Conservation (phyloP, 2,888 invertebrate genomes). For the Sinelater perroti region DNA sequence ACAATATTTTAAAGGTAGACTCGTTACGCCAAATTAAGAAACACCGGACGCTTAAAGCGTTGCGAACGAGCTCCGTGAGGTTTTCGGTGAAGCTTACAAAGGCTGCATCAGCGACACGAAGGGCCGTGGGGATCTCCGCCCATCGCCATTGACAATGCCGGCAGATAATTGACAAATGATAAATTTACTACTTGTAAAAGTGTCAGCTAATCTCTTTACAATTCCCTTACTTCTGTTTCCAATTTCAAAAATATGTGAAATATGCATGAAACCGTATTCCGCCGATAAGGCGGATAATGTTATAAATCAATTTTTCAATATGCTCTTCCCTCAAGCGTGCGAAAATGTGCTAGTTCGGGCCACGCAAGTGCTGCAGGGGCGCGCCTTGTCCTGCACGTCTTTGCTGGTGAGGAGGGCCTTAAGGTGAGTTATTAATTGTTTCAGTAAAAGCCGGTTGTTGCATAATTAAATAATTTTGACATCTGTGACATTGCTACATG, state of each 20-base stretch:
- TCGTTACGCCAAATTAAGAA: no score
- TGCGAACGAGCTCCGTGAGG: neutral
- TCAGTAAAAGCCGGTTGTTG: no score
- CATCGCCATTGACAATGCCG: constrained; percentile 31
- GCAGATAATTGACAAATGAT: constrained; percentile 42
- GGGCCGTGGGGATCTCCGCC: constrained; percentile 35
- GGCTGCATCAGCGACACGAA: constrained; percentile 30
- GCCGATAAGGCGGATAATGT: constrained; percentile 42
- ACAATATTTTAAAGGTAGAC: no score
- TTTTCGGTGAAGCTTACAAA: constrained; percentile 12
- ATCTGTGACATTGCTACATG: no score
- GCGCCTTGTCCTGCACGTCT: no score
- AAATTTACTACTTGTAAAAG: constrained; percentile 45
- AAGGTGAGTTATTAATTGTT: constrained; percentile 28
- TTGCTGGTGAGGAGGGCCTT: constrained; percentile 13
- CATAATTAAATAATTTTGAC: no score
- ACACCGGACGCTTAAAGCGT: no score
- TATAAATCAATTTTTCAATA: constrained; percentile 49
- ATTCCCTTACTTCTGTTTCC: constrained; percentile 39
- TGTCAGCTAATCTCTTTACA: constrained; percentile 47
- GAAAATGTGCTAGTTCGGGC: constrained; percentile 25
- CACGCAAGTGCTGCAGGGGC: no score
- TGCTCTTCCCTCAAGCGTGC: constrained; percentile 31
- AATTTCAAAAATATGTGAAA: constrained; percentile 45
- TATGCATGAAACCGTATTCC: constrained; percentile 45